Percentiles rank a stretch among this genome's conserved stretches.
Evolutionary conservation across 2,113 vertebrate species (phyloP).

Genomic region (Loxodonta africana): DNA sequence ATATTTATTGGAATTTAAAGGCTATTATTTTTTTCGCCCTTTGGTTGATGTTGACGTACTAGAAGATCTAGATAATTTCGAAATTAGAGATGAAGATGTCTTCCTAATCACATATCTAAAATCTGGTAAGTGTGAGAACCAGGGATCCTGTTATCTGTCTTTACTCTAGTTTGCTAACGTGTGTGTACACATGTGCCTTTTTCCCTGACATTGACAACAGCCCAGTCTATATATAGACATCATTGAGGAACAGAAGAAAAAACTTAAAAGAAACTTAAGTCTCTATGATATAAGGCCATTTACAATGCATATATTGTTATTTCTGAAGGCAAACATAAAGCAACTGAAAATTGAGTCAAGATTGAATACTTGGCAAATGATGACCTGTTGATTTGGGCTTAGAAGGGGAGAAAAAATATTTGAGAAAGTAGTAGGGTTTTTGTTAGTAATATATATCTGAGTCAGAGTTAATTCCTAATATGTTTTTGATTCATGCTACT

Average conservation of each 20-base stretch:
- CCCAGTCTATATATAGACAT: not conserved
- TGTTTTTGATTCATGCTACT: not conserved
- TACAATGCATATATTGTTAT: not conserved
- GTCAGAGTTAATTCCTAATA: not conserved
- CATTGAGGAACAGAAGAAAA: not conserved
- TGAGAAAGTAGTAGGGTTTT: not conserved
- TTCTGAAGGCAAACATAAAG: not conserved
- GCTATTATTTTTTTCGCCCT: not conserved
- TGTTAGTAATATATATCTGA: not conserved
- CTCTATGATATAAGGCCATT: not conserved
- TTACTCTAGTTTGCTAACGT: not conserved
- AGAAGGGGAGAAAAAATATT: not conserved
- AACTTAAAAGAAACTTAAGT: not conserved
- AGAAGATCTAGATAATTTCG: slow-evolving; percentile 51
- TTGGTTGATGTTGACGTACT: rapidly evolving
- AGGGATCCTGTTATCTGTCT: not conserved
- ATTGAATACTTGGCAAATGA: not conserved
- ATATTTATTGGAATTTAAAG: slow-evolving; percentile 33
- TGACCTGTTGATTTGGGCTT: not conserved
- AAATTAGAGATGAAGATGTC: slow-evolving; percentile 69
- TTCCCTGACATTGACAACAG: not conserved
- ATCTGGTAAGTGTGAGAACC: slow-evolving; percentile 61
- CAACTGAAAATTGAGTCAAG: not conserved
- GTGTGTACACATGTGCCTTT: not conserved
- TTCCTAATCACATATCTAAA: slow-evolving; percentile 65